A percentile compares a stretch with the other conserved stretches of the same genome.
Evolutionary conservation across 1,140 invertebrate species (phyloP).

Genomic region (Riptortus pedestris): DNA sequence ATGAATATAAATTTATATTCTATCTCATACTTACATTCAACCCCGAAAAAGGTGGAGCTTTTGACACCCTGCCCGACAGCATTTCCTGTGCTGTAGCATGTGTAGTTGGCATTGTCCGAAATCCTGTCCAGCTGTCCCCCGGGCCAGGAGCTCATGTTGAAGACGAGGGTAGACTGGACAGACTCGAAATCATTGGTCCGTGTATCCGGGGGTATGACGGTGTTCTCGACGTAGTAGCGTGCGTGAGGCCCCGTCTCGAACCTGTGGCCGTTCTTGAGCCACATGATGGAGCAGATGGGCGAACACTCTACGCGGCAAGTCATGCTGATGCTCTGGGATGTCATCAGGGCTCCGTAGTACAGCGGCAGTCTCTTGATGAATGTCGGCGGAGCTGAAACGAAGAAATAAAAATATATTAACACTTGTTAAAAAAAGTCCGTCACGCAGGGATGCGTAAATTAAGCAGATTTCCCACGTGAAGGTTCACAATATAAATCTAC

Average conservation of each 20-base stretch:
- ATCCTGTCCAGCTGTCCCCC: conserved; percentile 60
- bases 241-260: conserved; percentile 43
- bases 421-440: too few species aligned
- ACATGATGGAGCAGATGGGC: conserved; percentile 69
- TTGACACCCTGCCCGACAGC: conserved; percentile 58
- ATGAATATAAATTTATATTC: too few species aligned
- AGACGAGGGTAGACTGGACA: conserved; percentile 67
- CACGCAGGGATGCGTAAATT: too few species aligned
- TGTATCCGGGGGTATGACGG: conserved; percentile 53
- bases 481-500: too few species aligned
- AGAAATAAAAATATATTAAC: too few species aligned
- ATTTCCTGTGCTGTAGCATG: conserved; percentile 67
- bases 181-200: conserved; percentile 77
- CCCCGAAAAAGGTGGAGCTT: conserved; percentile 68
- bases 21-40: conserved; percentile 80
- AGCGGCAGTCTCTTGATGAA: conserved; percentile 74
- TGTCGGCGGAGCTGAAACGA: conserved; percentile 60
- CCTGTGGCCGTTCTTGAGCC: conserved; percentile 61
- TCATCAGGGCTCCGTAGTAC: conserved; percentile 66
- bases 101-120: conserved; percentile 70
- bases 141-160: conserved; percentile 74
- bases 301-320: conserved; percentile 81
- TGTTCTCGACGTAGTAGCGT: conserved; percentile 56
- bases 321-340: conserved; percentile 55
- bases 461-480: too few species aligned